These are phyloP conservation scores for Noctua janthe DNA, from an alignment of 2,888 invertebrate species.

Conservation along the genomic window DNA sequence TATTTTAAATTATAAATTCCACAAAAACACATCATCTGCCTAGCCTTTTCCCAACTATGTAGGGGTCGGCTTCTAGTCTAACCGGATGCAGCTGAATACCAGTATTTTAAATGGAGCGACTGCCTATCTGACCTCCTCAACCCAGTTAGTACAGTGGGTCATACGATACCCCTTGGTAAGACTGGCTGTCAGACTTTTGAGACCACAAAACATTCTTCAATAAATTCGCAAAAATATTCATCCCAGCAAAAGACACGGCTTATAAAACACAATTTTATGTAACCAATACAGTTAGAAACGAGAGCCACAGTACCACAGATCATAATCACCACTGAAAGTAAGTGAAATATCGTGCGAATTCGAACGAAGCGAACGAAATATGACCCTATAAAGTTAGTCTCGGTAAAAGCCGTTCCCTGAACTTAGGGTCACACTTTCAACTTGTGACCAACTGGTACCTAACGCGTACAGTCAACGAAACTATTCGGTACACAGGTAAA, in stretches of 20 bases:
- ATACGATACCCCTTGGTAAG: too few relatives aligned
- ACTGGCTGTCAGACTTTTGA: too few relatives aligned
- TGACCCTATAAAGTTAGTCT: conserved; percentile 45
- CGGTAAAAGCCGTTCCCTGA: conserved; percentile 63
- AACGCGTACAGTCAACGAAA: conserved; percentile 27
- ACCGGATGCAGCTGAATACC: too few relatives aligned
- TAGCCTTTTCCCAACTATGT: too few relatives aligned
- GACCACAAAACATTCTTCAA: background rate
- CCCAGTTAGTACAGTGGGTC: too few relatives aligned
- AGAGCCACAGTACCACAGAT: conserved; percentile 15
- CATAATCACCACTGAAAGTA: conserved; percentile 39
- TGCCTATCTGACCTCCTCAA: too few relatives aligned
- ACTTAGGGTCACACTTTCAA: conserved; percentile 67
- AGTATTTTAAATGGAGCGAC: too few relatives aligned
- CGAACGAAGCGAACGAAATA: conserved; percentile 39
- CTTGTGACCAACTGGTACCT: conserved; percentile 35
- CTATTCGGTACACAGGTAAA: background rate
- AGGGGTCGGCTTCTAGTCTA: too few relatives aligned
- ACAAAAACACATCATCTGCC: background rate
- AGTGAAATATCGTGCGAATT: conserved; percentile 49
- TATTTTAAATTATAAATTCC: background rate
- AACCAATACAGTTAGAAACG: conserved; percentile 4
- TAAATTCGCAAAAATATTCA: background rate
- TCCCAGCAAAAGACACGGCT: background rate
- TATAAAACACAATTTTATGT: conserved; percentile 26